Base-by-base conservation (phyloP, 2,888 invertebrate genomes). In the Mimumesa dahlbomi region DNA sequence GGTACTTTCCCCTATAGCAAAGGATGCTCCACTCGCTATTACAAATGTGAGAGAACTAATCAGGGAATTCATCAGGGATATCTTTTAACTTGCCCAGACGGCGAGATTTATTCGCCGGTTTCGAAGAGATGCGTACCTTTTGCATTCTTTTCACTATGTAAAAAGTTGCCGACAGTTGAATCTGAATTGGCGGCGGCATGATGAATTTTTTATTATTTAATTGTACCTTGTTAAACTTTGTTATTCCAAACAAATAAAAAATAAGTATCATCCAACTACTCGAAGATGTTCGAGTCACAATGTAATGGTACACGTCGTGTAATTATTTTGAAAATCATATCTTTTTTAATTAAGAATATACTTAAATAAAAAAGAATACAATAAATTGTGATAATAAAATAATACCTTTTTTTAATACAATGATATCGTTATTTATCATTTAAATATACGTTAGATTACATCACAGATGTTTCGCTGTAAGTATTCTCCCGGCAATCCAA, bases 81-180 rank as follows among this genome's bases (percentile, higher is more conserved):
- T 79, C 90, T 95, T 13, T 92, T 93, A 84, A 93, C 93, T 79
- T 96, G 95, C 88, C 95, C 95, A 0, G 90, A 92, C 78, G 93
- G 93, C 19, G 94, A 92, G 76, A 91, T 93, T 9, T 96, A 93
- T 86, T 95, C 95, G 94, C 91, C 93, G 36, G 91, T 93, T 4
- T 94, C 94, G 83, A 92, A 93, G 86, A 90, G 93, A 83, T 95
- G 95, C 84, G 95, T 95, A 88, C 90, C 91, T 40, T 89, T 90
- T 1, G 89, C 90, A 43, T 91, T 90, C 82, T 89, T 94, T 50
- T 90, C 91, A 65, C 91, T 92, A 77, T 95, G 94, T 76, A 70
- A 21, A 21, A 38, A 54, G 13, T 6, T 13, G 4, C 22, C 40
- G 4, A 16, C 2, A 16, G 6, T 4, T 9, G 16, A 16, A 16